phyloP scores from a whole-genome alignment of 2,113 vertebrate species.

The Platysteira castanea region DNA sequence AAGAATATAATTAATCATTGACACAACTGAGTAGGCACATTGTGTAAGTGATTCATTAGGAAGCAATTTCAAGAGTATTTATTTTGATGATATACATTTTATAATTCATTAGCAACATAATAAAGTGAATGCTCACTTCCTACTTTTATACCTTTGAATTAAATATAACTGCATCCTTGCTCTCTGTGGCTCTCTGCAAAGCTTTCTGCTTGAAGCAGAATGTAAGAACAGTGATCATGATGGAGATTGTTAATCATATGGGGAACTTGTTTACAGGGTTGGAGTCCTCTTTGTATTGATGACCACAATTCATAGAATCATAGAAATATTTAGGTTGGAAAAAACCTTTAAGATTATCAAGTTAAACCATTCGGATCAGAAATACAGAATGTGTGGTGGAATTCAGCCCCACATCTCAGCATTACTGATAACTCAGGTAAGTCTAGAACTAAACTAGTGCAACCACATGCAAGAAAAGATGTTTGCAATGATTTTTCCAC shows the following conservation, averaged over 20 bases:
- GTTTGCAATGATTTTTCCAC: not conserved
- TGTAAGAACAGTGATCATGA: not conserved
- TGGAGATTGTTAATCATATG: not conserved
- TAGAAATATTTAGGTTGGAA: not conserved
- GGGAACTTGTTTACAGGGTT: not conserved
- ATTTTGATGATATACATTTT: conserved; percentile 46
- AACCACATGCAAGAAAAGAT: not conserved
- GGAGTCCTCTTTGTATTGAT: not conserved
- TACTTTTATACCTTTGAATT: conserved; percentile 47
- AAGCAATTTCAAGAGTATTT: conserved; percentile 60
- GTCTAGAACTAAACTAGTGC: not conserved
- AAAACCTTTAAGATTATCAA: not conserved
- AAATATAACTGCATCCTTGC: conserved; percentile 1
- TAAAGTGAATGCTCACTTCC: conserved; percentile 23
- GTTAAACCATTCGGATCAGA: not conserved
- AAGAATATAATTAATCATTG: conserved; percentile 69
- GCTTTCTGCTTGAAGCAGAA: not conserved
- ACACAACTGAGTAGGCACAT: conserved; percentile 57
- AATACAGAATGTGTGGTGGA: not conserved
- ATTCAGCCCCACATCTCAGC: not conserved
- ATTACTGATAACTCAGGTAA: not conserved
- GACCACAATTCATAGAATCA: not conserved
- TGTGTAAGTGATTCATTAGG: conserved; percentile 56
- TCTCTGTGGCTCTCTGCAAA: not conserved
- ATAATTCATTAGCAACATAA: conserved; percentile 61